phyloP scores from a whole-genome alignment of 2,113 vertebrate species.

The Chlamydotis undulata region DNA sequence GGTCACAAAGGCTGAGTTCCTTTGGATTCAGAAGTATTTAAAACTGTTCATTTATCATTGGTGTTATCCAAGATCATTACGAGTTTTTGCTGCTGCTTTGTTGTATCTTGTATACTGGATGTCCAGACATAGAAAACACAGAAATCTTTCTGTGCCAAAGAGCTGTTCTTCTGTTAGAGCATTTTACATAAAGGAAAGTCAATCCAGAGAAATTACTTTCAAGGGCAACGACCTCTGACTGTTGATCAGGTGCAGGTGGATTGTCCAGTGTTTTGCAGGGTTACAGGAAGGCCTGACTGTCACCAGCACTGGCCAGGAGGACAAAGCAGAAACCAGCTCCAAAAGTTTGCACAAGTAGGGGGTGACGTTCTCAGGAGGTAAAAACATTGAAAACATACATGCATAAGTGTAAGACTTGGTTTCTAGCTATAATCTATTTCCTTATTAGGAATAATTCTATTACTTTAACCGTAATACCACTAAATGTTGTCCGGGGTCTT shows the following conservation, averaged over 20 bases:
- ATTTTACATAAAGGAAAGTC: neutral
- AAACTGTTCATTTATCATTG: neutral
- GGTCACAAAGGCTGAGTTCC: accelerated
- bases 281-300: neutral
- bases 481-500: neutral
- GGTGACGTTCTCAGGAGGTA: neutral
- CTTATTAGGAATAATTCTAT: neutral
- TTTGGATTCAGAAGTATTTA: neutral
- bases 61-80: neutral
- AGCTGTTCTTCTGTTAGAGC: neutral
- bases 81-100: neutral
- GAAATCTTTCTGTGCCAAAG: neutral
- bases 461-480: neutral
- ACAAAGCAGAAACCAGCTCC: neutral
- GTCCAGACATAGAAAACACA: neutral
- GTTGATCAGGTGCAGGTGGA: neutral
- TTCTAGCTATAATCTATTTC: neutral
- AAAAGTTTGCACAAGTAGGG: neutral
- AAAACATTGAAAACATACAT: neutral
- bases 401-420: neutral
- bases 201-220: neutral
- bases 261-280: neutral
- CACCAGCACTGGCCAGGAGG: neutral
- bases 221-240: accelerated
- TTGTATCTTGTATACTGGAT: neutral